Conservation (phyloP, 2,113 vertebrate genomes). For the Paedocypris sp. region DNA sequence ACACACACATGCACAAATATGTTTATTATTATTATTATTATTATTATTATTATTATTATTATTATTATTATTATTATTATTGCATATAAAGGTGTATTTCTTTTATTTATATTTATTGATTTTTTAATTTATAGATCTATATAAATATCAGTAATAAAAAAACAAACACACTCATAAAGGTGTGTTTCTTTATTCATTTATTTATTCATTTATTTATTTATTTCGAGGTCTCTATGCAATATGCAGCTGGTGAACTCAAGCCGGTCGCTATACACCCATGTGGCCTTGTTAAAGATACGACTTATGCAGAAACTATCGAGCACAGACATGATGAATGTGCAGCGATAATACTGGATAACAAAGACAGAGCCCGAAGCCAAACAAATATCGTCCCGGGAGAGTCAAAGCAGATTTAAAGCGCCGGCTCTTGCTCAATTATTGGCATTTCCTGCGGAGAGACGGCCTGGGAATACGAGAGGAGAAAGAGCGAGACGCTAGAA, state of each 20-base stretch:
- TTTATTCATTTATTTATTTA: background rate
- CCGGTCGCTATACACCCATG: background rate
- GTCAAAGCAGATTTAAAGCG: background rate
- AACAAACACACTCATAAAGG: too few relatives aligned
- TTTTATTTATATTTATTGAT: too few relatives aligned
- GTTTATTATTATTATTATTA: too few relatives aligned
- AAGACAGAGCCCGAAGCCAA: background rate
- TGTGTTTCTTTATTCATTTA: too few relatives aligned
- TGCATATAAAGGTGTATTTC: too few relatives aligned
- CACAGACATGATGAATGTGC: slow-evolving; percentile 7
- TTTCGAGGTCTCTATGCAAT: background rate
- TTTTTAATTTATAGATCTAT: too few relatives aligned
- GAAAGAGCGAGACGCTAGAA: too few relatives aligned
- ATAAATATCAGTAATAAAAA: too few relatives aligned
- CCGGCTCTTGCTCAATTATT: background rate
- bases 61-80: too few relatives aligned
- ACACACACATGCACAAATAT: too few relatives aligned
- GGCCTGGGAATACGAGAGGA: too few relatives aligned
- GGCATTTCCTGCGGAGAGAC: background rate
- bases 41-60: too few relatives aligned
- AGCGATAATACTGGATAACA: background rate
- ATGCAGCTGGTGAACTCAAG: background rate
- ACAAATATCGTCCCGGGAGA: background rate
- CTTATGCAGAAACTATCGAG: slow-evolving; percentile 7
- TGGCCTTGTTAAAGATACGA: slow-evolving; percentile 6